These are phyloP conservation scores for Temnothorax nylanderi DNA, from an alignment of 1,140 invertebrate species.

Conservation along the genomic window DNA sequence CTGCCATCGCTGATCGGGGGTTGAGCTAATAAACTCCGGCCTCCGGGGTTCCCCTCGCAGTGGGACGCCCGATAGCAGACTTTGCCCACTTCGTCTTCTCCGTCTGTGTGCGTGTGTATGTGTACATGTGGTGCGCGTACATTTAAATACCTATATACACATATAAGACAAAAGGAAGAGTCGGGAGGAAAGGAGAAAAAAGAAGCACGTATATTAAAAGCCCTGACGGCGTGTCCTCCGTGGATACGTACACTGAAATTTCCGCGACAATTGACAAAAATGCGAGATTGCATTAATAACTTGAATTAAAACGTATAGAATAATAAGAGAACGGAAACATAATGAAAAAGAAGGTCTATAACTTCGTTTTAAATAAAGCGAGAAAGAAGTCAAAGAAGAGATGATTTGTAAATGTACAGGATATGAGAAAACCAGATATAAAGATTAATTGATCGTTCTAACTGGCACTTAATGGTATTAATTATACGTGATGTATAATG, in stretches of 20 bases:
- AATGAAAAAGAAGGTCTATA: neutral
- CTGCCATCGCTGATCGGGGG: slow-evolving; percentile 73
- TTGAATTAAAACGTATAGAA: neutral
- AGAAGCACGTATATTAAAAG: slow-evolving; percentile 33
- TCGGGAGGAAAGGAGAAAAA: neutral
- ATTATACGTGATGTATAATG: neutral
- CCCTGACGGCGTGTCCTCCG: neutral
- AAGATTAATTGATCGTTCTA: neutral
- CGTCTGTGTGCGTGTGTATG: slow-evolving; percentile 35
- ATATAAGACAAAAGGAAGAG: neutral
- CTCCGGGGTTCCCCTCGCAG: slow-evolving; percentile 76
- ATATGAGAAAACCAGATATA: neutral
- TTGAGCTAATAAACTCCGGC: slow-evolving; percentile 81
- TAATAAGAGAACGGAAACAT: neutral
- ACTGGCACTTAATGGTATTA: neutral
- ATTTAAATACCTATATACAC: neutral
- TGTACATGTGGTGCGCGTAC: slow-evolving; percentile 2
- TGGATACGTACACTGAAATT: neutral
- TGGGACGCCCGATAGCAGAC: slow-evolving; percentile 77
- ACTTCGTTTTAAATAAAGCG: neutral
- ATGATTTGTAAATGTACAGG: neutral
- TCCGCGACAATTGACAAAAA: neutral
- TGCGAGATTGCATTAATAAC: neutral
- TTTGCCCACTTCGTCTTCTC: slow-evolving; percentile 75
- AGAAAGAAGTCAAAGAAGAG: neutral